Conservation (phyloP, 2,888 invertebrate genomes). For the Gymnocheta viridis region DNA sequence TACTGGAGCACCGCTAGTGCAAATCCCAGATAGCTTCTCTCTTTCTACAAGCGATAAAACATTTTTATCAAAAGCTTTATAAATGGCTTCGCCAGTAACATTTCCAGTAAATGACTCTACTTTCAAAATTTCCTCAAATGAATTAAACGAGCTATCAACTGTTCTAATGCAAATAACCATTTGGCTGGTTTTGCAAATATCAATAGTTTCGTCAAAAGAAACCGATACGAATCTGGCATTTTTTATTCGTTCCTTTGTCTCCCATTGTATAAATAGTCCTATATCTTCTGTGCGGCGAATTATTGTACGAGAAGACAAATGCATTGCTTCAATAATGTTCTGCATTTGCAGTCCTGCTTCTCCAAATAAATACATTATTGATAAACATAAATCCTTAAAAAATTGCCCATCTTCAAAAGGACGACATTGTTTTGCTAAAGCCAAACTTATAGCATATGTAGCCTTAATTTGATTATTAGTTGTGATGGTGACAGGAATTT, state of each 20-base stretch:
- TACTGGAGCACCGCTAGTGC: slow-evolving; percentile 13
- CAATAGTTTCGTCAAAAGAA: slow-evolving; percentile 15
- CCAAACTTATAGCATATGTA: no score
- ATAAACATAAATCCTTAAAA: not conserved
- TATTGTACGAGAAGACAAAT: not conserved
- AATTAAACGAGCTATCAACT: slow-evolving; percentile 7
- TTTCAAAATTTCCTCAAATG: slow-evolving; percentile 29
- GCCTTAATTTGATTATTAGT: no score
- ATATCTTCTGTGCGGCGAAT: slow-evolving; percentile 5
- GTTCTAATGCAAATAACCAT: slow-evolving; percentile 16
- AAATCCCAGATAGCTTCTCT: slow-evolving; percentile 9
- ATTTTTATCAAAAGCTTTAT: slow-evolving; percentile 6
- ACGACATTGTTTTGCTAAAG: no score
- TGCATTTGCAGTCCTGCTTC: not conserved
- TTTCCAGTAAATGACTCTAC: slow-evolving; percentile 2
- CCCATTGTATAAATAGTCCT: not conserved
- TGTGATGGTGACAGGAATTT: no score
- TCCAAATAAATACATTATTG: slow-evolving; percentile 3
- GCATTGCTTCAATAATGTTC: not conserved
- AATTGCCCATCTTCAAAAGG: not conserved
- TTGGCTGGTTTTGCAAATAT: slow-evolving; percentile 9
- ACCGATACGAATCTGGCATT: not conserved
- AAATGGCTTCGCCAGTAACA: slow-evolving; percentile 30
- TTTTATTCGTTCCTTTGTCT: not conserved
- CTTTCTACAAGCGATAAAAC: slow-evolving; percentile 17